phyloP scores from a whole-genome alignment of 2,888 invertebrate genomes.

The Leucophenga montana region DNA sequence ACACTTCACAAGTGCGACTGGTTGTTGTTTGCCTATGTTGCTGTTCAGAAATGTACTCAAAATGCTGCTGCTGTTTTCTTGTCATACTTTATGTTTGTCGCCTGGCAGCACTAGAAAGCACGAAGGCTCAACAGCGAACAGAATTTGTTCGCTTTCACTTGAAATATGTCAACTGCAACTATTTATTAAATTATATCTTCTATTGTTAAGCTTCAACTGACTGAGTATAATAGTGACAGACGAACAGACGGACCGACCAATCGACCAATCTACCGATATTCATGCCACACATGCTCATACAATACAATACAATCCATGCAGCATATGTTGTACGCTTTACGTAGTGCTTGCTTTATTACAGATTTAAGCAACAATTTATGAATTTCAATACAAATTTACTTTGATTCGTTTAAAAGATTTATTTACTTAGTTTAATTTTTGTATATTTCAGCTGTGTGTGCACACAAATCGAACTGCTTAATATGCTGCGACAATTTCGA shows the following conservation, averaged over 20 bases:
- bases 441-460: too few species aligned
- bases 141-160: constrained; percentile 49
- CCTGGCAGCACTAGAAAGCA: constrained; percentile 24
- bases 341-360: too few species aligned
- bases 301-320: too few species aligned
- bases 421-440: too few species aligned
- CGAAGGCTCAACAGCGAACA: constrained; percentile 18
- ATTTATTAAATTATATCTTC: constrained; percentile 63
- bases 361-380: too few species aligned
- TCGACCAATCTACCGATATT: neutral
- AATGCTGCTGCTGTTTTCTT: constrained; percentile 7
- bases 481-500: too few species aligned
- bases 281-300: too few species aligned
- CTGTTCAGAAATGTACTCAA: neutral
- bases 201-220: constrained; percentile 51
- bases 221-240: neutral
- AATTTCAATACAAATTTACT: too few species aligned
- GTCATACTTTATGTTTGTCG: constrained; percentile 40
- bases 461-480: too few species aligned
- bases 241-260: neutral
- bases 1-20: constrained; percentile 14
- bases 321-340: too few species aligned
- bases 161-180: constrained; percentile 66
- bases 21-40: neutral
- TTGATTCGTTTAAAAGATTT: too few species aligned